Base-by-base conservation (phyloP, 2,888 invertebrate genomes). In the Drosophila crucigera region DNA sequence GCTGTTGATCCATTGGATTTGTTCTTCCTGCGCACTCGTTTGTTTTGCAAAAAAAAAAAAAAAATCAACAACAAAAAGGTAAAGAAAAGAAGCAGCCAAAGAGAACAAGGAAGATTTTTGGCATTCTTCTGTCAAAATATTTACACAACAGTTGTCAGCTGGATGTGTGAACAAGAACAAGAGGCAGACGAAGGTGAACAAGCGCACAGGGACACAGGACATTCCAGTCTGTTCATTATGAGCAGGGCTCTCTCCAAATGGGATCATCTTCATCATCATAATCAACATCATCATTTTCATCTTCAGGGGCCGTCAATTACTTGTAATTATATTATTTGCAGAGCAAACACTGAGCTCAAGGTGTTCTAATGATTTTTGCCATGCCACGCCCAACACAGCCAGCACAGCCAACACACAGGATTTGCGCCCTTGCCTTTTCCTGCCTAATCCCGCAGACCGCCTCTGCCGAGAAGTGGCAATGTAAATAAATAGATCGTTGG, bases 61-160 rank as follows among this genome's bases (percentile, higher is more conserved):
- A 62, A 47, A 72, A 6, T 0, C 6, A 30, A 30, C 31, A 31
- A 31, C 31, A 65, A 50, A 25, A 31, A 41, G 41, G 41, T 41
- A 61, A 35, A 28, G 10, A 47, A 43, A 30, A 35, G n/a, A 52
- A 43, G 25, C 58, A 31, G 62, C 53, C 22, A 30, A 39, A 41
- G 43, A 30, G 58, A 43, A 58, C 31, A 43, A 31, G 41, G 62
- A 68, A 71, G 76, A 78, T 80, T 83, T 80, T 83, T 91, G 91
- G 90, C 89, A 89, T 91, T 89, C 91, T 89, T 90, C 87, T 89
- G 91, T 89, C 89, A 89, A 89, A 89, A 89, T 89, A 89, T 89
- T 89, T 83, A 90, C 84, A 83, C 89, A 82, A 82, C 82, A 83
- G 73, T 83, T 91, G 91, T 90, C 88, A 90, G 87, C 60, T 73